Evolutionary conservation across 2,113 vertebrate species (phyloP).

Genomic region (Eretmochelys imbricata): DNA sequence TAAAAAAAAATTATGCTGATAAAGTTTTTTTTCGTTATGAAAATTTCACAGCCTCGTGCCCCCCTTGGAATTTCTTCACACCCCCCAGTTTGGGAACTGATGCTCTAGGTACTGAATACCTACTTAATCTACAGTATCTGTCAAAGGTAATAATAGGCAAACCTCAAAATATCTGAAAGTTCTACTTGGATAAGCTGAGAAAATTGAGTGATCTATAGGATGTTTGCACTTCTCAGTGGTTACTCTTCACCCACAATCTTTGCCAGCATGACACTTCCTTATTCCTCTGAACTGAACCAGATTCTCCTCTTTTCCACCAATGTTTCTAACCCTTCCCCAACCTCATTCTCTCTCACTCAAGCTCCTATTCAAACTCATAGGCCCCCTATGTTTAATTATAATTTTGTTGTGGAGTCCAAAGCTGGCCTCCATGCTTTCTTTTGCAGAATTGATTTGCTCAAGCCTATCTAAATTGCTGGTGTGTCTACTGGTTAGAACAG

Average conservation of each 20-base stretch:
- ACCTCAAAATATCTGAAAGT: background rate
- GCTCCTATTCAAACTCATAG: background rate
- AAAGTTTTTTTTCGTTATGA: no score
- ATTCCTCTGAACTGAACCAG: background rate
- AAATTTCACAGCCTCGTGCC: no score
- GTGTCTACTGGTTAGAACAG: background rate
- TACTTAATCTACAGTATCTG: background rate
- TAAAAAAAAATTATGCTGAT: no score
- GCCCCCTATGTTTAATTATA: background rate
- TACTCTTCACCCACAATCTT: background rate
- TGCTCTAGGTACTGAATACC: background rate
- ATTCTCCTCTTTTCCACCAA: background rate
- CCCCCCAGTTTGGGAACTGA: no score
- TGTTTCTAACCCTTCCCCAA: background rate
- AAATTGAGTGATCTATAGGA: background rate
- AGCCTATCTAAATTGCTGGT: background rate
- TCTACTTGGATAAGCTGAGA: background rate
- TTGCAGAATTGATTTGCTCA: background rate
- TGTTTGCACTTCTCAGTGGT: background rate
- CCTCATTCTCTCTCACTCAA: background rate
- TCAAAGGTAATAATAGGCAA: background rate
- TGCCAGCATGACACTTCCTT: background rate
- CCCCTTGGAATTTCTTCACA: no score
- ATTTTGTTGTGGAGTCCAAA: background rate
- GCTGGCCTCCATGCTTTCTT: background rate